Conservation (phyloP, 2,797 vertebrate genomes). For the Neomorphus geoffroyi region DNA sequence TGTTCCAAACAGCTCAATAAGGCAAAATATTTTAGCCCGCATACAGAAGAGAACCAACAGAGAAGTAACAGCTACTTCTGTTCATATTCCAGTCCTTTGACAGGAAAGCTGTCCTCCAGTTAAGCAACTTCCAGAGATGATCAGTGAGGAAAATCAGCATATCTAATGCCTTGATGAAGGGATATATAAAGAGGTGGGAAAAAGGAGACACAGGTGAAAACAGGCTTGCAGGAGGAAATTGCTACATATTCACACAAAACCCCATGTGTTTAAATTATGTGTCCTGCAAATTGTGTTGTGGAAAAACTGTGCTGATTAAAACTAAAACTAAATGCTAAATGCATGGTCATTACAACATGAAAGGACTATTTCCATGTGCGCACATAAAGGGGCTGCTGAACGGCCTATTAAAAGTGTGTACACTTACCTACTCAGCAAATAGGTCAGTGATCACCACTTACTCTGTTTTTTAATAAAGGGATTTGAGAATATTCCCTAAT, state of each 20-base stretch:
- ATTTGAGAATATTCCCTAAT: conserved; percentile 51
- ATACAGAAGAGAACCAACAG: neutral
- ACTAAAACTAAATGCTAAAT: neutral
- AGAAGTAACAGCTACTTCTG: neutral
- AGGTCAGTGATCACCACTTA: conserved; percentile 10
- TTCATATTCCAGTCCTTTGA: neutral
- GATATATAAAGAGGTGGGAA: neutral
- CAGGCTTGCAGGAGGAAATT: neutral
- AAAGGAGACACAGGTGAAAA: neutral
- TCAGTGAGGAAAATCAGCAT: neutral
- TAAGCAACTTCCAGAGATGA: neutral
- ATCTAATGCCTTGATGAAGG: neutral
- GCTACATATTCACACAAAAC: neutral
- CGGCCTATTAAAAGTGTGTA: neutral
- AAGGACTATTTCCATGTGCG: neutral
- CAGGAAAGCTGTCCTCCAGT: neutral
- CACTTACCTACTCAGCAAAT: neutral
- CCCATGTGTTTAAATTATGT: neutral
- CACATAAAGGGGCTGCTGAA: neutral
- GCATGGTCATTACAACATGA: neutral
- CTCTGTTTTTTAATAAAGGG: conserved; percentile 53
- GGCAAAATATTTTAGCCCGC: neutral
- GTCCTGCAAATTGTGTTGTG: neutral
- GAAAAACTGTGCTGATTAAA: neutral
- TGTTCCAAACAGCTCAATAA: neutral